Evolutionary conservation across 2,888 invertebrate genomes (phyloP), one percentile per base, ranked within the genome.

Genomic region (Pristionchus mayeri): DNA sequence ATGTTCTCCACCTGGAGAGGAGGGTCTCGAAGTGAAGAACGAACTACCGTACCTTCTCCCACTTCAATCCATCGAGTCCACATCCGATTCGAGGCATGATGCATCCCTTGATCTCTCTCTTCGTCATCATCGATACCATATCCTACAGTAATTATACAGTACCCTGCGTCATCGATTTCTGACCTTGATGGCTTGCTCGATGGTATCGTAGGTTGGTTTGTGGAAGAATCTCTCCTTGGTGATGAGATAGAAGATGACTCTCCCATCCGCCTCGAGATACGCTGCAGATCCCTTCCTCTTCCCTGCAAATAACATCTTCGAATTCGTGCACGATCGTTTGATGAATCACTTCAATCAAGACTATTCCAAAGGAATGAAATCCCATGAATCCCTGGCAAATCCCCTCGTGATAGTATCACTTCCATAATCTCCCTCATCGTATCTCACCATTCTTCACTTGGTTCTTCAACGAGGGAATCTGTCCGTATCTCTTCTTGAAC

Each of bases 21-120:
- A 9, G 11, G n/a, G 11, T 76, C 27, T 44, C 7, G n/a, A 4
- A n/a, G n/a, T 21, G 76, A 76, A 50, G 4, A 18, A 21, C 4
- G 0, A 18, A 63, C 0, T 54, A 82, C 34, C 13, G 84, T 52
- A 95, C 95, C 44, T 93, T 93, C 1, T 92, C 91, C 95, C 95
- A 95, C 86, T 95, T 93, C 4, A 95, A 93, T 27, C 94, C 93
- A 92, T 95, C 95, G 57, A 95, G 94, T 50, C 95, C 95, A 91
- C 95, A 95, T 2, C 95, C 95, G 87, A 95, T 95, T 85, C 94
- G 93, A 0, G 95, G 95, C 91, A 95, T 95, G 2, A 95, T 95
- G 84, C 95, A 92, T 84, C 93, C 87, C 44, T 93, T 63, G 37
- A 82, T n/a, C 40, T 27, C 81, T 30, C 24, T 18, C 44, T 78